Percentiles rank a stretch among this genome's conserved stretches.
phyloP scores from a whole-genome alignment of 2,888 invertebrate genomes.

The Azorinus chamasolen region DNA sequence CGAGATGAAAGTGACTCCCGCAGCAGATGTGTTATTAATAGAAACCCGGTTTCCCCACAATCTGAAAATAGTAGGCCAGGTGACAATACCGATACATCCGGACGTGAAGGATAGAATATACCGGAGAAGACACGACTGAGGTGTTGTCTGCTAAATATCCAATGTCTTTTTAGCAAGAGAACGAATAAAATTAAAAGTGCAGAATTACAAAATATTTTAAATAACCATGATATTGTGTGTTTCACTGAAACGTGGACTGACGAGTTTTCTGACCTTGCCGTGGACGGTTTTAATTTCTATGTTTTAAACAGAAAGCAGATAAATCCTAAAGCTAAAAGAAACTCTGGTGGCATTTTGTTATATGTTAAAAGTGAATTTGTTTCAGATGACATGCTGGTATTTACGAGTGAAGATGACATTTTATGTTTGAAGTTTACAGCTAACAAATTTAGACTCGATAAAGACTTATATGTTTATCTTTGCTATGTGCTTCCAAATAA shows the following conservation, averaged over 20 bases:
- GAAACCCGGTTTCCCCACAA: too few relatives aligned
- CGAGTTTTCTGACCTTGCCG: conserved; percentile 12
- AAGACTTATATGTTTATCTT: conserved; percentile 16
- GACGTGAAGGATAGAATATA: too few relatives aligned
- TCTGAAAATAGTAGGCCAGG: too few relatives aligned
- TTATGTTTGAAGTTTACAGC: conserved; percentile 16
- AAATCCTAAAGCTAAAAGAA: neutral
- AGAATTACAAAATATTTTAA: conserved; percentile 15
- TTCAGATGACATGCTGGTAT: too few relatives aligned
- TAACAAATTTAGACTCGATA: conserved; percentile 4
- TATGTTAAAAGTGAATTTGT: neutral
- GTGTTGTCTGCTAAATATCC: too few relatives aligned
- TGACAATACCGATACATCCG: too few relatives aligned
- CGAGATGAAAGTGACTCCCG: too few relatives aligned
- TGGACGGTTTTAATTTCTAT: conserved; percentile 12
- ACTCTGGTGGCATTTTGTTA: conserved; percentile 15
- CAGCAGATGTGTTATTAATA: too few relatives aligned
- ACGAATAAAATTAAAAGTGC: neutral
- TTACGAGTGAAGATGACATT: conserved; percentile 15
- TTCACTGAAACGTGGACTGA: conserved; percentile 26
- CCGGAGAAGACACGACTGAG: too few relatives aligned
- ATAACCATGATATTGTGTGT: conserved; percentile 6
- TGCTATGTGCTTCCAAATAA: conserved; percentile 23
- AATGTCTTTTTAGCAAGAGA: too few relatives aligned
- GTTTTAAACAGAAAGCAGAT: too few relatives aligned